Percentiles rank a stretch among this genome's conserved stretches.
These are phyloP conservation scores for Drosophila hydei DNA, from an alignment of 1,140 invertebrate species.

Conservation along the genomic window DNA sequence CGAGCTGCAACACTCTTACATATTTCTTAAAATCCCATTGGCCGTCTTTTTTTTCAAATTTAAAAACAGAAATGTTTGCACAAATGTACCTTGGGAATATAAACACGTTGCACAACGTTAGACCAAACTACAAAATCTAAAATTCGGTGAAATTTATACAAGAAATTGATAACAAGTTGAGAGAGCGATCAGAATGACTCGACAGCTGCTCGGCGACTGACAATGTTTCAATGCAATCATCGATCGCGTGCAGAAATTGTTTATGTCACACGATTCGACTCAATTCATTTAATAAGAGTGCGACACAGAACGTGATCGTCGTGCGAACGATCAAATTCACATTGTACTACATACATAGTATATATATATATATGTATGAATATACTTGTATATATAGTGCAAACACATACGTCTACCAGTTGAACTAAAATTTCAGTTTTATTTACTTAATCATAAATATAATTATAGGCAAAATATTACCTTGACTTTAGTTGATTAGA, in stretches of 20 bases:
- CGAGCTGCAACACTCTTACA: too few relatives aligned
- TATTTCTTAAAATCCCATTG: neutral
- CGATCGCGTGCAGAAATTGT: conserved; percentile 57
- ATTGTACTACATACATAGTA: conserved; percentile 5
- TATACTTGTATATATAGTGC: too few relatives aligned
- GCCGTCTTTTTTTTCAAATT: neutral
- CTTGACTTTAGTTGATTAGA: too few relatives aligned
- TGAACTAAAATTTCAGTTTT: too few relatives aligned
- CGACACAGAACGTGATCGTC: conserved; percentile 61
- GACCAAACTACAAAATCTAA: neutral
- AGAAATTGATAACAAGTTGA: neutral
- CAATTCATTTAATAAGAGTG: conserved; percentile 59
- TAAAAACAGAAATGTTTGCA: conserved; percentile 56
- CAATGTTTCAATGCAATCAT: conserved; percentile 16
- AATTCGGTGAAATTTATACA: neutral
- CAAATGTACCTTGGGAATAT: conserved; percentile 51
- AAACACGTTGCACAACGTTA: conserved; percentile 17
- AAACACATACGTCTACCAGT: too few relatives aligned
- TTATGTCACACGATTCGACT: conserved; percentile 55
- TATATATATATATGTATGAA: too few relatives aligned
- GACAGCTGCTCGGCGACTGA: conserved; percentile 54
- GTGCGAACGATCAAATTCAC: conserved; percentile 23
- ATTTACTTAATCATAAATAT: too few relatives aligned
- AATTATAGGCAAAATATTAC: too few relatives aligned
- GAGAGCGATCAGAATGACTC: conserved; percentile 23